These are phyloP conservation scores for Epinephelus awoara DNA, from an alignment of 2,797 vertebrate genomes.

Conservation along the genomic window DNA sequence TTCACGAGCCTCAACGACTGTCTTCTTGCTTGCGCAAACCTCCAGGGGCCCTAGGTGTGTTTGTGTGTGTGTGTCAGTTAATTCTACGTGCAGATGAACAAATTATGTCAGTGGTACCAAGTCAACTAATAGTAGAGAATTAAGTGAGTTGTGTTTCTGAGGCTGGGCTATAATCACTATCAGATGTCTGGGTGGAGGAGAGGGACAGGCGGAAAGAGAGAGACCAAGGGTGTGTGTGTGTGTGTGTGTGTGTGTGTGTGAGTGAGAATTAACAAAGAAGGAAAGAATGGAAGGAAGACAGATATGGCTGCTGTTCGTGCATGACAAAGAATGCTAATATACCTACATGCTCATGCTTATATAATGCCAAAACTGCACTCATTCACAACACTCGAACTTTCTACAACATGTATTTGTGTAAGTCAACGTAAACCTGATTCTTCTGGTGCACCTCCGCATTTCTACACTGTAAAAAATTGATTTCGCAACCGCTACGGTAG, in stretches of 20 bases:
- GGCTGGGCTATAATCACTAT: conserved; percentile 76
- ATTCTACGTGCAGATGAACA: conserved; percentile 66
- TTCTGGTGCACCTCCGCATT: not conserved
- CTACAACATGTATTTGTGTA: not conserved
- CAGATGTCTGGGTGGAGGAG: conserved; percentile 73
- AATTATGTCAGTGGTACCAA: conserved; percentile 71
- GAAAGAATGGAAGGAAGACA: conserved; percentile 19
- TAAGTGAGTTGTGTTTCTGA: conserved; percentile 72
- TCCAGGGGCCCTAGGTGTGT: not conserved
- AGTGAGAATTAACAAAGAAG: conserved; percentile 21
- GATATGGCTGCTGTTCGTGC: conserved; percentile 13
- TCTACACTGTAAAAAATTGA: not conserved
- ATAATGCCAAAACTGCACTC: conserved; percentile 1
- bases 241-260: conserved; percentile 15
- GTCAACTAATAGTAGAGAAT: conserved; percentile 71
- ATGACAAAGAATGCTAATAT: conserved; percentile 17
- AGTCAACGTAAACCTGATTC: not conserved
- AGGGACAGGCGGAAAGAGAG: conserved; percentile 29
- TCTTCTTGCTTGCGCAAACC: conserved; percentile 31
- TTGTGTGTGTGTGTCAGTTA: conserved; percentile 29
- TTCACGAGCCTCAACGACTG: conserved; percentile 8
- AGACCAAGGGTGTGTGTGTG: conserved; percentile 16
- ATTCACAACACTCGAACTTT: not conserved
- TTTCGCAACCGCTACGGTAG: not conserved
- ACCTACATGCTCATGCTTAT: not conserved